Base-by-base conservation (phyloP, 2,797 vertebrate genomes). In the Centropyge bicolor region DNA sequence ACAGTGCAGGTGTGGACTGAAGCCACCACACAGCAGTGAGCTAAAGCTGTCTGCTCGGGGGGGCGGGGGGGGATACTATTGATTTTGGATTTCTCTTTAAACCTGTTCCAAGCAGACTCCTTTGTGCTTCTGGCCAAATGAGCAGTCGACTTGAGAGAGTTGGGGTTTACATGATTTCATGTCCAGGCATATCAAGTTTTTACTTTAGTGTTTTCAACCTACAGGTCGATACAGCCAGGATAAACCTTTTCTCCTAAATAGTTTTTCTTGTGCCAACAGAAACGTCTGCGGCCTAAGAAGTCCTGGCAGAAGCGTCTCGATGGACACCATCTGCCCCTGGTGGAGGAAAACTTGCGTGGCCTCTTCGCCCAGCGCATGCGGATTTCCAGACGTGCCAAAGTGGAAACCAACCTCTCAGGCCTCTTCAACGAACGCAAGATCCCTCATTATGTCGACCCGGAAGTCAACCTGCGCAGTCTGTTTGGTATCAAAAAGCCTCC, bases 401-500 rank as follows among this genome's bases (percentile, higher is more conserved):
- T 96, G 76, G 96, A 96, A 86, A 81, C 93, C 0, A 87, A 96
- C 89, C 95, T 96, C n/a, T 81, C 93, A 0, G 89, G 94, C 3
- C 94, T 96, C 64, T 97, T 96, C 87, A 97, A 93, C 11, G 96
- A 96, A 57, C 94, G 96, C 35, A 96, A 94, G 86, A 93, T 96
- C 80, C 93, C 91, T 0, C 95, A 93, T 46, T 91, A 91, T 1
- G 89, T 96, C 0, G 95, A 96, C 74, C 92, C 93, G 0, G 96
- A 97, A 56, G 95, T 95, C 45, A 95, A 96, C 87, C 93, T 96
- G 49, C 81, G 89, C 1, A 70, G 54, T 57, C 88, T 96, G 56
- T 96, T 96, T 51, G 80, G 84, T n/a, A 85, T 95, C 60, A 92
- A 91, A 45, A 81, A 3, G 3, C 56, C 51, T 0, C 61, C 9